Evolutionary conservation across 2,797 vertebrate genomes (phyloP).

Genomic region (Okamejei kenojei): DNA sequence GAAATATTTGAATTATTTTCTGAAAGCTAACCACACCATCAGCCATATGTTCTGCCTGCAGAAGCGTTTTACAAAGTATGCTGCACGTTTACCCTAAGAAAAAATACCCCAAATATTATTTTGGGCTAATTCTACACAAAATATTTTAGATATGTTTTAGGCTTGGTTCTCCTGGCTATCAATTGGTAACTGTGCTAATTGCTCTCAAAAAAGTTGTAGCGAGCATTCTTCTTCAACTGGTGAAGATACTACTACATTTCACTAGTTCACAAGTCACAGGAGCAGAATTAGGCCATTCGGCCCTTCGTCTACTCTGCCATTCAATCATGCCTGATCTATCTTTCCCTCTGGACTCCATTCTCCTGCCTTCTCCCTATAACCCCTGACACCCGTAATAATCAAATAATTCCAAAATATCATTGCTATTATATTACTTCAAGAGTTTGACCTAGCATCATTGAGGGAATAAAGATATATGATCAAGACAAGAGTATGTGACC

Average conservation of each 20-base stretch:
- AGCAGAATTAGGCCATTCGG: too few relatives aligned
- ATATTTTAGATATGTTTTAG: not conserved
- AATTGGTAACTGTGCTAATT: not conserved
- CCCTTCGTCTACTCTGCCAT: too few relatives aligned
- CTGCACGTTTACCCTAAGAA: not conserved
- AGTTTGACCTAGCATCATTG: not conserved
- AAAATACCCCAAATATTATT: not conserved
- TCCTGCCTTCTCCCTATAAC: too few relatives aligned
- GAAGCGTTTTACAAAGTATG: not conserved
- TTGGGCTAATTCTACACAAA: not conserved
- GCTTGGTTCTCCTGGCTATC: not conserved
- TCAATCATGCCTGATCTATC: too few relatives aligned
- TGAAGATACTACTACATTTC: too few relatives aligned
- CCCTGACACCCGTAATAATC: too few relatives aligned
- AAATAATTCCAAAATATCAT: not conserved
- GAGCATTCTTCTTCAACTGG: not conserved
- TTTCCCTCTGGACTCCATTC: too few relatives aligned
- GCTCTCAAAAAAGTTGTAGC: not conserved
- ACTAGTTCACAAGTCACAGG: too few relatives aligned
- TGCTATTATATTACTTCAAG: not conserved
- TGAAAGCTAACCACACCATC: not conserved
- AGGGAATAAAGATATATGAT: not conserved
- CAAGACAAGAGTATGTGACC: not conserved
- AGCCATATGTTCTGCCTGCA: not conserved
- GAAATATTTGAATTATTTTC: conserved; percentile 13